A percentile compares a stretch with the other conserved stretches of the same genome.
Evolutionary conservation across 2,888 invertebrate species (phyloP).

Genomic region (Platynereis dumerilii): DNA sequence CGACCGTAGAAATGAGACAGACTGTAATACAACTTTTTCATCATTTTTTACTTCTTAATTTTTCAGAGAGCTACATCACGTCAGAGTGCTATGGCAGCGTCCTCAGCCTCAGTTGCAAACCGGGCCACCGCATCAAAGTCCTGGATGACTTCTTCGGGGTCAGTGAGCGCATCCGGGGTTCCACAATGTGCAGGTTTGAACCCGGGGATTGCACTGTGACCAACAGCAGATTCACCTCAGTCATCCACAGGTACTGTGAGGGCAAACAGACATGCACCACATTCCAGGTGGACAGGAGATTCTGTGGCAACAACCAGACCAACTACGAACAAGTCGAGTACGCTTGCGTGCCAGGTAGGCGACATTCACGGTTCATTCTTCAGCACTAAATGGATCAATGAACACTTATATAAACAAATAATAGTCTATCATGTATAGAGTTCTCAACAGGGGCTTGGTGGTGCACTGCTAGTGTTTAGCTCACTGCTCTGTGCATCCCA

Average conservation of each 20-base stretch:
- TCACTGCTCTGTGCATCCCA: too few relatives aligned
- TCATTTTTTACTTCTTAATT: background rate
- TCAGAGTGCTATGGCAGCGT: conserved; percentile 32
- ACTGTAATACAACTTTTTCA: too few relatives aligned
- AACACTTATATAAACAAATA: too few relatives aligned
- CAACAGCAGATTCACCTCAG: conserved; percentile 27
- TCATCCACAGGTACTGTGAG: conserved; percentile 36
- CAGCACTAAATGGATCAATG: too few relatives aligned
- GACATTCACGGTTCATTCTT: background rate
- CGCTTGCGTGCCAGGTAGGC: conserved; percentile 49
- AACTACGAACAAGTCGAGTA: conserved; percentile 59
- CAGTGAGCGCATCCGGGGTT: conserved; percentile 11
- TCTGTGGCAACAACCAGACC: conserved; percentile 39
- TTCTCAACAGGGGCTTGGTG: too few relatives aligned
- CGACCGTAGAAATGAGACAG: too few relatives aligned
- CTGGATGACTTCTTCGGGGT: conserved; percentile 34
- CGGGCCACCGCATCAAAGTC: conserved; percentile 33
- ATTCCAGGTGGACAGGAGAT: conserved; percentile 33
- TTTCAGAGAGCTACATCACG: conserved; percentile 18
- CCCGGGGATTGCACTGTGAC: conserved; percentile 33
- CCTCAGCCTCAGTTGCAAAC: conserved; percentile 30
- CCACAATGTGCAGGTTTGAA: conserved; percentile 15
- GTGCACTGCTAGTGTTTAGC: too few relatives aligned
- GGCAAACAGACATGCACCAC: conserved; percentile 31
- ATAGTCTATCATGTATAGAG: too few relatives aligned